These are phyloP conservation scores for Leptopilina boulardi DNA, from an alignment of 1,140 invertebrate species.

Conservation along the genomic window DNA sequence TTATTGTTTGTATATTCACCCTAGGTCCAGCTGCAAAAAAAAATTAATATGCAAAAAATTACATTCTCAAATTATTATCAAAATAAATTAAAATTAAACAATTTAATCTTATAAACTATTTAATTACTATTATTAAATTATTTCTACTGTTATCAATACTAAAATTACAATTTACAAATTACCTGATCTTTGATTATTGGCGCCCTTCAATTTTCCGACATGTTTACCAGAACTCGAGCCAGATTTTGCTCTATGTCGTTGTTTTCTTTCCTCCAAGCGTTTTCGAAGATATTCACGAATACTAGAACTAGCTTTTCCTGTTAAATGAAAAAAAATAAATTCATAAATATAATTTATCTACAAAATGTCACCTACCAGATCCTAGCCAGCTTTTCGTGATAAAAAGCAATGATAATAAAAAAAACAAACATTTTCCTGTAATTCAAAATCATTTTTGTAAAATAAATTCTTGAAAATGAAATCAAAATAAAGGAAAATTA, in stretches of 20 bases:
- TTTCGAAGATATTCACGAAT: constrained; percentile 78
- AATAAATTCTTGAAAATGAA: too few species aligned
- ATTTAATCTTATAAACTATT: too few species aligned
- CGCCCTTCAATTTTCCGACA: constrained; percentile 70
- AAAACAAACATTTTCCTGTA: background rate
- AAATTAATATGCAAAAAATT: too few species aligned
- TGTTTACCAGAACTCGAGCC: constrained; percentile 68
- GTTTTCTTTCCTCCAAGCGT: constrained; percentile 78
- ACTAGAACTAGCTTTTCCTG: constrained; percentile 76
- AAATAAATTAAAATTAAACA: too few species aligned
- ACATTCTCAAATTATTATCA: too few species aligned
- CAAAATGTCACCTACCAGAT: constrained; percentile 49
- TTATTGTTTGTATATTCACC: too few species aligned
- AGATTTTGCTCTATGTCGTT: constrained; percentile 75
- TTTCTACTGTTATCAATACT: background rate
- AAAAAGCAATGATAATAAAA: background rate
- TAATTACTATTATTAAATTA: too few species aligned
- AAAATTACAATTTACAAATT: constrained; percentile 25
- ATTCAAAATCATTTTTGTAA: background rate
- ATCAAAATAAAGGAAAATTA: too few species aligned
- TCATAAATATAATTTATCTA: background rate
- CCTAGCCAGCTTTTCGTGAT: constrained; percentile 54
- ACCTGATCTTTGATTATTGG: constrained; percentile 68
- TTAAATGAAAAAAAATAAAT: constrained; percentile 35
- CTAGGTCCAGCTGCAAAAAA: too few species aligned